Evolutionary conservation across 2,797 vertebrate species (phyloP), one percentile per base, ranked within the genome.

Genomic region (Enteromius viviparus): DNA sequence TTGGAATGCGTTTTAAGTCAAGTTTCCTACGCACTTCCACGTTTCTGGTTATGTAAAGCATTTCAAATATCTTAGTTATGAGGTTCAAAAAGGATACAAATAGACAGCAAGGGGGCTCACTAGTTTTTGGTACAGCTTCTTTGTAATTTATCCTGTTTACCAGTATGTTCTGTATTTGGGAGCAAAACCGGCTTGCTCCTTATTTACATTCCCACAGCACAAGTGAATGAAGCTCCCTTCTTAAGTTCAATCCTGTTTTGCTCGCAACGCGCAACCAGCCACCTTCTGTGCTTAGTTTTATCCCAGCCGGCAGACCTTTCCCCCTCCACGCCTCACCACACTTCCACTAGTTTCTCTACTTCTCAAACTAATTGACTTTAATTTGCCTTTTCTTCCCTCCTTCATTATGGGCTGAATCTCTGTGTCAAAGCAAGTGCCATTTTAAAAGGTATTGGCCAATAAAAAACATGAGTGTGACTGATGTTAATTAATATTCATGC

Each of bases 401-500:
- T 80, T 80, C 76, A 84, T 12, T 76, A 75, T 84, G 78, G 88
- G 88, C 85, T 88, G 89, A 91, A 89, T 91, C 88, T 51, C 26
- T 85, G 79, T 78, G 87, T 89, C 51, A 84, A 88, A 77, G 87
- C 87, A 88, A 89, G 87, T 90, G 90, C 90, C 90, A 88, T 92
- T 94, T 94, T 91, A 92, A 95, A 93, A 92, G 86, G 87, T 90
- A 92, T 92, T 92, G 87, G 76, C 91, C 88, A 90, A 90, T 94
- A 93, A 95, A 94, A 92, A 89, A 87, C 78, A 81, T 62, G 90
- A 90, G 89, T 92, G 92, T 90, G 89, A 86, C 86, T 87, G 87
- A 91, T 91, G 90, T 93, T 94, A 95, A 95, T 95, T 95, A 94
- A 94, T 94, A 94, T 92, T 89, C 58, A 86, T 70, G 91, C 89